A percentile compares a stretch with the other conserved stretches of the same genome.
Evolutionary conservation across 2,113 vertebrate species (phyloP).

Genomic region (Verasper variegatus): DNA sequence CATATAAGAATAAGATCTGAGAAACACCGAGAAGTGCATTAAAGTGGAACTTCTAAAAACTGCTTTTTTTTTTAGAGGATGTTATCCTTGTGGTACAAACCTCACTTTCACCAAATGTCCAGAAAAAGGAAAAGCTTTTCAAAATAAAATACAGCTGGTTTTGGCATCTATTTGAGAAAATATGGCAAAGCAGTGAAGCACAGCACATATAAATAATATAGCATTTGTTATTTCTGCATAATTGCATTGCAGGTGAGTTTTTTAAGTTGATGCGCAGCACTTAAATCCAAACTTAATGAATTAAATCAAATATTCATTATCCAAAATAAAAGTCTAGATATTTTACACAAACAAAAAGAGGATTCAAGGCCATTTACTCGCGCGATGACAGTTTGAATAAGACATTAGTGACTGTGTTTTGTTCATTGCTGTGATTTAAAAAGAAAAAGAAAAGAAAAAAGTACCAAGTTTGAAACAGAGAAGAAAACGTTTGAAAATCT

Average conservation of each 20-base stretch:
- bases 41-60: constrained; percentile 52
- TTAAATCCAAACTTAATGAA: constrained; percentile 53
- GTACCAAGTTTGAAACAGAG: constrained; percentile 83
- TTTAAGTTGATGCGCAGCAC: constrained; percentile 54
- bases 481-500: constrained; percentile 80
- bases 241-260: constrained; percentile 43
- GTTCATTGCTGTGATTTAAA: constrained; percentile 72
- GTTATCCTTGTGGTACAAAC: constrained; percentile 22
- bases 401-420: constrained; percentile 73
- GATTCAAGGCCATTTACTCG: constrained; percentile 57
- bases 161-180: constrained; percentile 69
- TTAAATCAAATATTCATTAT: constrained; percentile 39
- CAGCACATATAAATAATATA: constrained; percentile 62
- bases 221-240: constrained; percentile 37
- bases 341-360: constrained; percentile 39
- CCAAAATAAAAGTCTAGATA: constrained; percentile 28
- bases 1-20: constrained; percentile 61
- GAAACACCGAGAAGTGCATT: constrained; percentile 75
- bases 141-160: constrained; percentile 53
- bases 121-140: constrained; percentile 25
- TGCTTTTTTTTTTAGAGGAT: constrained; percentile 51
- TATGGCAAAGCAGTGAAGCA: constrained; percentile 64
- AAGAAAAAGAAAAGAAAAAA: constrained; percentile 71
- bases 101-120: constrained; percentile 27
- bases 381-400: constrained; percentile 59